These are phyloP conservation scores for Eulithis testata DNA, from an alignment of 2,888 invertebrate genomes.

Conservation along the genomic window DNA sequence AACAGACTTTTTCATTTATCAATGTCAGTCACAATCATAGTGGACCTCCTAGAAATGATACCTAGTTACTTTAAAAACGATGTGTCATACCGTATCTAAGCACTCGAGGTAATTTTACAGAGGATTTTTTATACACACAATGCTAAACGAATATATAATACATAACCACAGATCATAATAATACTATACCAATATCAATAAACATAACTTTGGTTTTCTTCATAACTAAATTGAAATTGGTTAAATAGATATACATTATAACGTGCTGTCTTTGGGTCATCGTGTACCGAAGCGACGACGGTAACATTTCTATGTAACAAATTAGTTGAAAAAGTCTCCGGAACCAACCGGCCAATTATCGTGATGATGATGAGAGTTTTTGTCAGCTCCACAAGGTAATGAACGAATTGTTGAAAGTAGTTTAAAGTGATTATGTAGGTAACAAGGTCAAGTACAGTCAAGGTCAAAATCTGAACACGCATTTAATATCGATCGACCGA, in stretches of 20 bases:
- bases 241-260: too few relatives aligned
- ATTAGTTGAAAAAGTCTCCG: neutral
- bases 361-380: conserved; percentile 22
- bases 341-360: conserved; percentile 23
- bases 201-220: too few relatives aligned
- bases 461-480: conserved; percentile 21
- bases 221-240: too few relatives aligned
- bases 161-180: too few relatives aligned
- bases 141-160: too few relatives aligned
- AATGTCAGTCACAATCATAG: conserved; percentile 11
- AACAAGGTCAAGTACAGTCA: conserved; percentile 27
- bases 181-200: too few relatives aligned
- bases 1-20: neutral
- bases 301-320: too few relatives aligned
- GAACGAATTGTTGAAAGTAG: conserved; percentile 32
- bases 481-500: conserved; percentile 5
- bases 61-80: neutral
- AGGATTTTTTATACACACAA: too few relatives aligned
- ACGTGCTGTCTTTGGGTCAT: too few relatives aligned
- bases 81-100: neutral
- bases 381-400: conserved; percentile 20
- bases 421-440: conserved; percentile 33
- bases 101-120: too few relatives aligned
- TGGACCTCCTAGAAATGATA: neutral
- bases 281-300: too few relatives aligned